These are phyloP conservation scores for Papilio polytes DNA, from an alignment of 1,140 invertebrate species.

Conservation along the genomic window DNA sequence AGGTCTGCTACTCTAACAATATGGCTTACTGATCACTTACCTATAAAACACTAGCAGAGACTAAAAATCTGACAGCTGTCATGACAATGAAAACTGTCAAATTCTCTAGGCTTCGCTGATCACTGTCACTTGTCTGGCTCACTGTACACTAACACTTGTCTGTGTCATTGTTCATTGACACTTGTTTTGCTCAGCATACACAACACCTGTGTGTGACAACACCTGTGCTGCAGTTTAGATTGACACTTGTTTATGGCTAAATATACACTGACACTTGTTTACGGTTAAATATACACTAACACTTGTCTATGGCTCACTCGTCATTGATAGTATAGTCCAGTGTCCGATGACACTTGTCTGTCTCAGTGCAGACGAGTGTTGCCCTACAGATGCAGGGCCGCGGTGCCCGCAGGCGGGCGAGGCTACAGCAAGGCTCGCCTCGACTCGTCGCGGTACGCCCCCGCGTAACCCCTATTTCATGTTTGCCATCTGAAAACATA, in stretches of 20 bases:
- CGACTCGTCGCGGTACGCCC: conserved; percentile 73
- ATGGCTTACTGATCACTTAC: neutral
- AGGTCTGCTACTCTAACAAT: neutral
- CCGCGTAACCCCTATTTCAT: conserved; percentile 76
- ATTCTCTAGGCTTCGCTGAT: neutral
- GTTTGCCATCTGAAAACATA: conserved; percentile 69
- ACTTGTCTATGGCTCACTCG: neutral
- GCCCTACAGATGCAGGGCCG: conserved; percentile 47
- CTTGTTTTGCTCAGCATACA: no score
- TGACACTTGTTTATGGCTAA: neutral
- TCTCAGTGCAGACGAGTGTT: neutral
- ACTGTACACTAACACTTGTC: no score
- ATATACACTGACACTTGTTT: neutral
- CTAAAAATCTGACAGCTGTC: no score
- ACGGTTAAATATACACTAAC: no score
- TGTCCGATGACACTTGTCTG: neutral
- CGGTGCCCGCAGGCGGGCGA: conserved; percentile 46
- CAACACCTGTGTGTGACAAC: no score
- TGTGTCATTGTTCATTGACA: no score
- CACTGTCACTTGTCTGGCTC: no score
- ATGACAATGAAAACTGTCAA: neutral
- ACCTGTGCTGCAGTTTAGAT: no score
- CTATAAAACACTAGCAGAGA: neutral
- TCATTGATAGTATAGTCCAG: no score
- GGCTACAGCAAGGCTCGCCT: conserved; percentile 74